phyloP scores from a whole-genome alignment of 2,113 vertebrate genomes.

The Marmota flaviventris region DNA sequence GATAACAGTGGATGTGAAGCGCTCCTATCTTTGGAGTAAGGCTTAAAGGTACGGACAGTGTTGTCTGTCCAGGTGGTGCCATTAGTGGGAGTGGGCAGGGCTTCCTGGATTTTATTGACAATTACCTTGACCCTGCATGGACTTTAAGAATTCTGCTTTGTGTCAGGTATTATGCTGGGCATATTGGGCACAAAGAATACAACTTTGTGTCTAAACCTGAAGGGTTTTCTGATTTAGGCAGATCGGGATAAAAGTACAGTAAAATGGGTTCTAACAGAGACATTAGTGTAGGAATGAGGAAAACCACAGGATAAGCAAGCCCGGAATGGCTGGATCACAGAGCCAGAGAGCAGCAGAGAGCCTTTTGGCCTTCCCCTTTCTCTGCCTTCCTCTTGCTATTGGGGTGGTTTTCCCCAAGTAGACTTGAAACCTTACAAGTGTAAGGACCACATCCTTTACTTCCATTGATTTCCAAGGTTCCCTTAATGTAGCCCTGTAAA shows the following conservation, averaged over 20 bases:
- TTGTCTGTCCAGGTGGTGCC: not conserved
- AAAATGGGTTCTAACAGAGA: not conserved
- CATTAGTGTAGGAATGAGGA: not conserved
- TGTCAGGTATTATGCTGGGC: not conserved
- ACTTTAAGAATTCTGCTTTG: not conserved
- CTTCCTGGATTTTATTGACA: not conserved
- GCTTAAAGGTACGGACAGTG: not conserved
- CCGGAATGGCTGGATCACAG: not conserved
- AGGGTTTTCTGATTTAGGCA: conserved; percentile 21
- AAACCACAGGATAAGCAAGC: not conserved
- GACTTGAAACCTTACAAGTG: not conserved
- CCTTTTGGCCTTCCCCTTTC: not conserved
- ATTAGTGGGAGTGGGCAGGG: too few species aligned
- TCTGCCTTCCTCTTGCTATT: not conserved
- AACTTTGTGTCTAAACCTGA: not conserved
- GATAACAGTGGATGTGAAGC: not conserved
- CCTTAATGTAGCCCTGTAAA: not conserved
- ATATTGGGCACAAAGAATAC: not conserved
- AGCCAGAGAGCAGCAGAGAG: not conserved
- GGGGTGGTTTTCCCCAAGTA: not conserved
- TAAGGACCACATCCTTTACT: not conserved
- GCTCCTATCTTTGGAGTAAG: not conserved
- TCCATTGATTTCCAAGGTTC: not conserved
- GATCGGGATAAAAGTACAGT: not conserved
- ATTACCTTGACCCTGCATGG: not conserved